These are phyloP conservation scores for Deilephila elpenor DNA, from an alignment of 2,888 invertebrate genomes.

Conservation along the genomic window DNA sequence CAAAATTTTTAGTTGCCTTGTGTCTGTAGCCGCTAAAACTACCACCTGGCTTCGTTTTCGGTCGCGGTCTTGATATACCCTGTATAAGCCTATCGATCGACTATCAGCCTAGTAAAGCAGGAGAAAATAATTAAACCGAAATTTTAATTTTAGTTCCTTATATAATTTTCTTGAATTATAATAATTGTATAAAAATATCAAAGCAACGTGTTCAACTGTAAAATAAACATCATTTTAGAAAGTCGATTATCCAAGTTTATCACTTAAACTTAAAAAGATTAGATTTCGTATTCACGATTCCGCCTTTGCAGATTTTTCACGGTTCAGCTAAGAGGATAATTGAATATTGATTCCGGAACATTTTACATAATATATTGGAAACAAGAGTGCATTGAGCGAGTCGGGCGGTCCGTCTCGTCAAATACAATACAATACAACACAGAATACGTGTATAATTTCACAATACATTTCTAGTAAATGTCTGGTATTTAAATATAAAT, in stretches of 20 bases:
- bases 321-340: constrained; percentile 32
- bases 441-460: constrained; percentile 75
- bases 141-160: too few relatives aligned
- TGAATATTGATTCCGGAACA: constrained; percentile 28
- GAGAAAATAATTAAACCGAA: too few relatives aligned
- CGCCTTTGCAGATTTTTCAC: background rate
- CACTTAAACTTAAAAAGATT: background rate
- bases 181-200: background rate
- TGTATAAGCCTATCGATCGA: too few relatives aligned
- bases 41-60: too few relatives aligned
- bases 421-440: constrained; percentile 57
- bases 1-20: too few relatives aligned
- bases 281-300: background rate
- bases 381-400: constrained; percentile 51
- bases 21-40: too few relatives aligned
- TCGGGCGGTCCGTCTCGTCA: constrained; percentile 76
- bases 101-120: too few relatives aligned
- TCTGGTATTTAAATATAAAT: constrained; percentile 84
- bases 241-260: background rate
- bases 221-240: background rate
- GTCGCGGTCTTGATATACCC: too few relatives aligned
- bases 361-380: constrained; percentile 29
- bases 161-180: too few relatives aligned
- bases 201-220: background rate
- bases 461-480: constrained; percentile 82